phyloP scores from a whole-genome alignment of 1,140 invertebrate species.

The Leptestheria dahalacensis region DNA sequence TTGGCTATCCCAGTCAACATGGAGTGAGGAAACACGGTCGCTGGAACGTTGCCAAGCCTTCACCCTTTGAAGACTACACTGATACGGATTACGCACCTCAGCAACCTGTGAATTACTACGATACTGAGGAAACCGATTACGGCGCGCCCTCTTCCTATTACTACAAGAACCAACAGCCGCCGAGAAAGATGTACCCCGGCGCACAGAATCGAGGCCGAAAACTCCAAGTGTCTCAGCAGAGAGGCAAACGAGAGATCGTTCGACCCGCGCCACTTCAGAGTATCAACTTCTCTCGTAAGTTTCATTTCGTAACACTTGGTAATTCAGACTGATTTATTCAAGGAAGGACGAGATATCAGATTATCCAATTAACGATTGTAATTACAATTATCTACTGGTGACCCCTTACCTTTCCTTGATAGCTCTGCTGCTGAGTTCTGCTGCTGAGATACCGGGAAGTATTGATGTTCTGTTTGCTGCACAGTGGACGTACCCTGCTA shows the following conservation, averaged over 20 bases:
- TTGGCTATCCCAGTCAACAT: constrained; percentile 3
- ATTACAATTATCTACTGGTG: too few species aligned
- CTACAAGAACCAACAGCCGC: neutral
- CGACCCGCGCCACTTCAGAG: neutral
- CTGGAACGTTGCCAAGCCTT: neutral
- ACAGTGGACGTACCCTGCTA: neutral
- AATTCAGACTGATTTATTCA: too few species aligned
- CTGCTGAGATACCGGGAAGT: neutral
- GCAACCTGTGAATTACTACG: neutral
- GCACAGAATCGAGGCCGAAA: neutral
- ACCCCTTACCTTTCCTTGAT: neutral
- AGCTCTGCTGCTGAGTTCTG: neutral
- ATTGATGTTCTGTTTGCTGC: neutral
- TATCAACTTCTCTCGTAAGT: neutral
- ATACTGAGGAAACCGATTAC: neutral
- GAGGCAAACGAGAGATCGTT: neutral
- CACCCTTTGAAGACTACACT: neutral
- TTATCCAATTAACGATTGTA: too few species aligned
- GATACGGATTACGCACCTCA: neutral
- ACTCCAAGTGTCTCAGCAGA: neutral
- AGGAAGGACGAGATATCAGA: too few species aligned
- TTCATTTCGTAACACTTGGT: too few species aligned
- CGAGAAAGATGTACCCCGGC: neutral
- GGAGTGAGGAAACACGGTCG: constrained; percentile 6
- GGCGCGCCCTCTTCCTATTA: neutral